phyloP scores from a whole-genome alignment of 1,140 invertebrate species.

The Paramacrobiotus metropolitanus region DNA sequence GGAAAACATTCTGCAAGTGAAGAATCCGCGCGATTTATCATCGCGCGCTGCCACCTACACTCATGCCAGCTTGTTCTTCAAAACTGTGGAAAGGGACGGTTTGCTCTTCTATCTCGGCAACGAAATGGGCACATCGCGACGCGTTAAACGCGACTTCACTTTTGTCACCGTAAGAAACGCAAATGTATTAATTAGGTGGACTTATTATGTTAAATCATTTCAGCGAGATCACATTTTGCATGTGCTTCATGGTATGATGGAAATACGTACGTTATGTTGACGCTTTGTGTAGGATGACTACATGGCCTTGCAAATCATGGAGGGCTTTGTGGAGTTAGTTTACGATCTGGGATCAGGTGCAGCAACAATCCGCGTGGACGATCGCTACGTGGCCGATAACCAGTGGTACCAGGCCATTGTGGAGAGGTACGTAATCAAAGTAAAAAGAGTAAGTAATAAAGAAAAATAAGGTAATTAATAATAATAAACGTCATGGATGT shows the following conservation, averaged over 20 bases:
- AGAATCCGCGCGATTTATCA: constrained; percentile 54
- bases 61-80: constrained; percentile 55
- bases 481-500: too few species aligned
- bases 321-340: constrained; percentile 58
- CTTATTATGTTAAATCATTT: background rate
- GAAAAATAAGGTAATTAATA: too few species aligned
- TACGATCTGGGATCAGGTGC: constrained; percentile 67
- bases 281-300: constrained; percentile 51
- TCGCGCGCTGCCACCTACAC: constrained; percentile 60
- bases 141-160: constrained; percentile 23
- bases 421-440: constrained; percentile 35
- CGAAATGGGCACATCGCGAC: constrained; percentile 39
- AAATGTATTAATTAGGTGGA: background rate
- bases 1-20: constrained; percentile 54
- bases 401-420: constrained; percentile 69
- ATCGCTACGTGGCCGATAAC: constrained; percentile 43
- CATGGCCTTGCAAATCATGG: constrained; percentile 66
- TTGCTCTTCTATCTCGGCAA: constrained; percentile 73
- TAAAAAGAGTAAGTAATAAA: background rate
- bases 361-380: constrained; percentile 40
- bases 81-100: constrained; percentile 50
- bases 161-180: constrained; percentile 30
- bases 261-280: too few species aligned
- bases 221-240: background rate
- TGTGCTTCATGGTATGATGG: background rate